Evolutionary conservation across 2,797 vertebrate species (phyloP).

Genomic region (Poeciliopsis presidionis): DNA sequence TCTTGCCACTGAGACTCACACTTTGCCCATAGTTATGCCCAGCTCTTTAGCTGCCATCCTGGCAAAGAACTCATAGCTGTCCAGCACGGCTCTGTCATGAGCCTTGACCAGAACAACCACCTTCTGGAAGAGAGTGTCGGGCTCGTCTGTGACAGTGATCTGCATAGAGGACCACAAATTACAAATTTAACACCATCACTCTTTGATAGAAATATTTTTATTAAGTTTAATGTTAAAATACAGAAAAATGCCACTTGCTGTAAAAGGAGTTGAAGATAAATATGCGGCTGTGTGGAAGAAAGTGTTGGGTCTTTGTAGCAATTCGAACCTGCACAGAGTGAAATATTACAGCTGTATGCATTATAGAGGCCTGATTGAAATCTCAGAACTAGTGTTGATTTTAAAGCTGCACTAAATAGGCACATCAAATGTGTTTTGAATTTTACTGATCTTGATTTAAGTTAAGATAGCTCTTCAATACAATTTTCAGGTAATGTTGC

Average conservation of each 20-base stretch:
- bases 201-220: not conserved
- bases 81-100: slow-evolving; percentile 90
- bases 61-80: slow-evolving; percentile 95
- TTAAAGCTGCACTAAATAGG: not conserved
- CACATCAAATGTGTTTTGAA: not conserved
- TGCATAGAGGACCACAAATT: slow-evolving; percentile 43
- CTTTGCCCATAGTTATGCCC: slow-evolving; percentile 84
- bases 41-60: slow-evolving; percentile 91
- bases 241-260: slow-evolving; percentile 53
- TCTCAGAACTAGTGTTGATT: not conserved
- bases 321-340: slow-evolving; percentile 40
- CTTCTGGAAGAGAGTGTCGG: slow-evolving; percentile 88
- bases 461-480: not conserved
- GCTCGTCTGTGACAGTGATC: slow-evolving; percentile 89
- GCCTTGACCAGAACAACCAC: slow-evolving; percentile 90
- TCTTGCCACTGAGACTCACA: slow-evolving; percentile 83
- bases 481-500: not conserved
- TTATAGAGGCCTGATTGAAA: not conserved
- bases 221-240: not conserved
- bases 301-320: slow-evolving; percentile 32
- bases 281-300: slow-evolving; percentile 65
- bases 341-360: not conserved
- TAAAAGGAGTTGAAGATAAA: slow-evolving; percentile 44
- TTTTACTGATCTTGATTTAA: not conserved
- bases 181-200: not conserved